Conservation (phyloP, 2,888 invertebrate species). For the Mallateleia sp. region DNA sequence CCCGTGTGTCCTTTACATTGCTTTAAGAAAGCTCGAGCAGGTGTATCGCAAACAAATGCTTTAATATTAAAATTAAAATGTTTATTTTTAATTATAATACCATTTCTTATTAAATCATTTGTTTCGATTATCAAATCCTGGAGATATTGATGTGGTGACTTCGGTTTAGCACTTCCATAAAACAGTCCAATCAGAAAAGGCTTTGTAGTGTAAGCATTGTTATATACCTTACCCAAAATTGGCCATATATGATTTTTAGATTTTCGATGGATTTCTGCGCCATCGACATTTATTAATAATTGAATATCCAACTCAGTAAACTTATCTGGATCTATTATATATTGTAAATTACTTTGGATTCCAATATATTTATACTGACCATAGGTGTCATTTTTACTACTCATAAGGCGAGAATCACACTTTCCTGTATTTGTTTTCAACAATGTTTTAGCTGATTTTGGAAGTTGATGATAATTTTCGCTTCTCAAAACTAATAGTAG, state of each 20-base stretch:
- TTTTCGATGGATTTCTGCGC: slow-evolving; percentile 47
- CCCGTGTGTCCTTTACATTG: slow-evolving; percentile 35
- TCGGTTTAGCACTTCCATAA: slow-evolving; percentile 57
- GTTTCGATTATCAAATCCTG: slow-evolving; percentile 62
- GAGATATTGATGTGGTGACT: slow-evolving; percentile 24
- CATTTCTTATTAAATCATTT: slow-evolving; percentile 5
- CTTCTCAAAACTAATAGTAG: slow-evolving; percentile 15
- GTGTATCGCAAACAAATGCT: slow-evolving; percentile 63
- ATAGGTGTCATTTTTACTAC: background rate
- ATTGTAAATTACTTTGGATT: slow-evolving; percentile 14
- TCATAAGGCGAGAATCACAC: background rate
- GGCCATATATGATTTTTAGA: slow-evolving; percentile 58
- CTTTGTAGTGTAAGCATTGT: slow-evolving; percentile 35
- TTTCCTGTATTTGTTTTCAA: background rate
- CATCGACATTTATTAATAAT: slow-evolving; percentile 62
- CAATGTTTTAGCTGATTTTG: background rate
- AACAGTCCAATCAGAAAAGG: slow-evolving; percentile 35
- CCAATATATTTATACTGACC: slow-evolving; percentile 36
- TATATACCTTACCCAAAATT: slow-evolving; percentile 22
- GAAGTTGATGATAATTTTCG: background rate
- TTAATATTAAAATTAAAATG: slow-evolving; percentile 49
- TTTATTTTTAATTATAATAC: slow-evolving; percentile 13
- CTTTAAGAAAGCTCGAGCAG: slow-evolving; percentile 68
- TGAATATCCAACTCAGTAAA: slow-evolving; percentile 55
- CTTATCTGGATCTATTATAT: slow-evolving; percentile 27